Base-by-base conservation (phyloP, 2,113 vertebrate species). In the Chionodraco myersi region DNA sequence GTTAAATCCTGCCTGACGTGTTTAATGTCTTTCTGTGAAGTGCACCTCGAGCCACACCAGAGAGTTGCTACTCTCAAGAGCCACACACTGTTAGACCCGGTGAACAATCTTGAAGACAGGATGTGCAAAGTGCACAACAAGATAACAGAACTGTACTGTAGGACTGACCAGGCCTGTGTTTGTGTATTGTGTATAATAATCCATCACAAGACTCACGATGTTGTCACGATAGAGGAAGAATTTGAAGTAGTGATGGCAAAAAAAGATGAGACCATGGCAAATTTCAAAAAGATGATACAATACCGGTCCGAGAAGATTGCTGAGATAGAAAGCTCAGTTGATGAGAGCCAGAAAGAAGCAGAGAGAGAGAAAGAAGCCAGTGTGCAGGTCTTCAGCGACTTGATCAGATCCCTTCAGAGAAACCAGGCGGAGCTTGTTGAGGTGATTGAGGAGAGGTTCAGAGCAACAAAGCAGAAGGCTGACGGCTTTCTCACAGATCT, bases 111-210 rank as follows among this genome's bases (percentile, higher is more conserved):
- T 3, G 78, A 84, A 94, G 59, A 82, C 10, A 82, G 21, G 18
- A 56, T 77, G 56, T 89, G 75, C 62, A 64, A 72, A 23, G 73
- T 5, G 0, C 80, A 83, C 53, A 81, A 18, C 53, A 89, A 77
- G 72, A 15, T 67, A 21, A 75, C 36, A 23, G 82, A 89, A 21
- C 41, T 89, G 72, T 86, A 79, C 72, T 86, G 82, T 5, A 59
- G 72, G 60, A 77, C 66, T n/a, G 75, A 89, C 26, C 13, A 56
- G 36, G 4, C 48, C 65, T 86, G 14, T 44, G 11, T 89, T 69
- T 88, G 86, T 72, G 48, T 64, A 36, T 2, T 23, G 34, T 86
- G 80, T 14, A 93, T 96, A 86, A 72, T 74, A 70, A 60, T 5
- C 0, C 3, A 72, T 12, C 86, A 88, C 86, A 85, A 72, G 10